Base-by-base conservation (phyloP, 2,113 vertebrate species). In the Coptodon bakossiorum region DNA sequence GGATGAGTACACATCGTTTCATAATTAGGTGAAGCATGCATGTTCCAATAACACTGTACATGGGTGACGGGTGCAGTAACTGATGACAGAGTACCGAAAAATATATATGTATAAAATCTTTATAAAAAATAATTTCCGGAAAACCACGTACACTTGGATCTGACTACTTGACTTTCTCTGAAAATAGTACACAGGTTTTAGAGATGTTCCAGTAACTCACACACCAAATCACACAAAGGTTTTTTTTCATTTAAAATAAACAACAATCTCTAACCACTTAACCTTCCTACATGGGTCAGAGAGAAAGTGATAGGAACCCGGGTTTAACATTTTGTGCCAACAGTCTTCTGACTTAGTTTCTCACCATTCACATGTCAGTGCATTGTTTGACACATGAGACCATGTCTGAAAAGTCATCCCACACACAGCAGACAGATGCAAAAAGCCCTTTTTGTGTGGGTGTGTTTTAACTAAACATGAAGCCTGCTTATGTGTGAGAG, bases 1-100 rank as follows among this genome's bases (percentile, higher is more conserved):
- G 57, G 73, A 93, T 89, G 90, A 91, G 87, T 92, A 43, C 59
- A 61, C 16, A n/a, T 63, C 38, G 80, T 91, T 89, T 91, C 90
- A 85, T 17, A 22, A 45, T 88, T 45, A 50, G 27, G 29, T 36
- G 24, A 86, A 78, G 82, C 2, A 38, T 14, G 22, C 13, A 13
- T 83, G 22, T 57, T 40, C 63, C 63, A 68, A 13, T 38, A 68
- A 38, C 63, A 38, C 11, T n/a, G 31, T 19, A 38, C 61, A 38
- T 66, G 61, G 31, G 2, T 66, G 17, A 38, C n/a, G 31, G 19
- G 63, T 38, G 7, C 63, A 24, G 40, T 29, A 17, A 73, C 14
- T 73, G 68, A 29, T 48, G 22, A 73, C 68, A 45, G 22, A 73
- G 66, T 73, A 45, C 12, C 0, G 0, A 73, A 73, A 73, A 36